phyloP scores from a whole-genome alignment of 2,797 vertebrate species.

The Sebastes ruberrimus region DNA sequence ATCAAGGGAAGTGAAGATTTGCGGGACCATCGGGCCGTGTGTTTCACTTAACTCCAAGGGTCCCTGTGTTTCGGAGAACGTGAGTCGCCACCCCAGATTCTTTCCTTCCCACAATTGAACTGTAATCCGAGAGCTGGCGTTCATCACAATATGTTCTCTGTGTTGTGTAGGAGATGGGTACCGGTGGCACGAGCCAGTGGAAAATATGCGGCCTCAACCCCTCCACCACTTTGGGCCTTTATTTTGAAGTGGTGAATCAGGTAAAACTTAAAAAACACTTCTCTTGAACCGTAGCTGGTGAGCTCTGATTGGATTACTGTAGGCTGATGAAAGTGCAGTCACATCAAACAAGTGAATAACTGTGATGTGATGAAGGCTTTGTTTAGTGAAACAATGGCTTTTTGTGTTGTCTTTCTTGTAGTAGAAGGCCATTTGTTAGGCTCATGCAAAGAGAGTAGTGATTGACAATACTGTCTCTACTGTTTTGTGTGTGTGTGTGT shows the following conservation, averaged over 20 bases:
- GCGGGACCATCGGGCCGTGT: constrained; percentile 93
- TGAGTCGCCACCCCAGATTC: constrained; percentile 77
- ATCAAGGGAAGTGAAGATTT: constrained; percentile 94
- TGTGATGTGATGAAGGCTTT: constrained; percentile 9
- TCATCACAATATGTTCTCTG: constrained; percentile 11
- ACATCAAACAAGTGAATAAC: neutral
- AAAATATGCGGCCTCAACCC: constrained; percentile 93
- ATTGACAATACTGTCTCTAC: constrained; percentile 5
- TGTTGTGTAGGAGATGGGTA: constrained; percentile 83
- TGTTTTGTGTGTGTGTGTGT: neutral
- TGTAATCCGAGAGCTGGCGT: neutral
- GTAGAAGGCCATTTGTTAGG: constrained; percentile 5
- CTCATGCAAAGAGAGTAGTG: neutral
- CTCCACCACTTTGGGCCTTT: constrained; percentile 90
- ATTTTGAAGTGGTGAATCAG: constrained; percentile 98
- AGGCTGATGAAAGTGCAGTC: neutral
- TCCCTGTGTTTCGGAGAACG: constrained; percentile 92
- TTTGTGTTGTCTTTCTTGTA: constrained; percentile 3
- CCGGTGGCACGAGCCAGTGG: constrained; percentile 95
- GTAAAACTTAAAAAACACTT: constrained; percentile 67
- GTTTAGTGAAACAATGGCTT: constrained; percentile 17
- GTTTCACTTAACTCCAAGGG: constrained; percentile 92
- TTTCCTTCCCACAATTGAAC: neutral
- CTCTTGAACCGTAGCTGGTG: neutral
- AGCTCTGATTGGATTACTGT: neutral